Evolutionary conservation across 2,888 invertebrate species (phyloP).

Genomic region (Cataglyphis livida): DNA sequence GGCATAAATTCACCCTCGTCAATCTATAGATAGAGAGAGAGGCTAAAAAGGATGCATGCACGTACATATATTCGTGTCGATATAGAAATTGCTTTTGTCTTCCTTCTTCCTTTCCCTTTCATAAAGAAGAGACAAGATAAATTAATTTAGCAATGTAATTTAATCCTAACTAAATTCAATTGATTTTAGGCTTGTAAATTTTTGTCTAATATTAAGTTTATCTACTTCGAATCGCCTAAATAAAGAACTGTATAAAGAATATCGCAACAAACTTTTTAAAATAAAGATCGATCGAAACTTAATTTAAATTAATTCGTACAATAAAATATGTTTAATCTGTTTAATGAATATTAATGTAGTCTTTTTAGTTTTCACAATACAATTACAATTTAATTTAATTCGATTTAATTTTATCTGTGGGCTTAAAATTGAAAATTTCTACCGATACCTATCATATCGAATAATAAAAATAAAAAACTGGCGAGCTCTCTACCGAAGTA

Average conservation of each 20-base stretch:
- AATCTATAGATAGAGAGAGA: not conserved
- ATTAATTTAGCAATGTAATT: constrained; percentile 18
- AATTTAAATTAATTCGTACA: constrained; percentile 7
- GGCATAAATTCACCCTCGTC: constrained; percentile 14
- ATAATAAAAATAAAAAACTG: not conserved
- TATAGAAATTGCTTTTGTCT: constrained; percentile 27
- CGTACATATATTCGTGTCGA: not conserved
- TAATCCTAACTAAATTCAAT: constrained; percentile 16
- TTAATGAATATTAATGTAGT: not conserved
- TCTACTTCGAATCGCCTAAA: not conserved
- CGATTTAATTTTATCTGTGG: not conserved
- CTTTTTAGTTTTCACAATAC: not conserved
- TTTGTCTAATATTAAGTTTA: not conserved
- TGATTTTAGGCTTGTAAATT: constrained; percentile 25
- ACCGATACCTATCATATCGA: too few species aligned
- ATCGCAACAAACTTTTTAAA: not conserved
- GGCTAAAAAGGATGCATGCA: not conserved
- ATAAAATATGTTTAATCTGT: not conserved
- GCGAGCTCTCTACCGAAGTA: not conserved
- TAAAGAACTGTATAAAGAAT: not conserved
- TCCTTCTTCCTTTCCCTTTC: not conserved
- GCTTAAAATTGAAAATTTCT: not conserved
- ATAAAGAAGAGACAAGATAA: not conserved
- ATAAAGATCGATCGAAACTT: not conserved
- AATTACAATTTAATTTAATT: constrained; percentile 16